These are phyloP conservation scores for Chrysodeixis includens DNA, from an alignment of 2,888 invertebrate genomes.

Conservation along the genomic window DNA sequence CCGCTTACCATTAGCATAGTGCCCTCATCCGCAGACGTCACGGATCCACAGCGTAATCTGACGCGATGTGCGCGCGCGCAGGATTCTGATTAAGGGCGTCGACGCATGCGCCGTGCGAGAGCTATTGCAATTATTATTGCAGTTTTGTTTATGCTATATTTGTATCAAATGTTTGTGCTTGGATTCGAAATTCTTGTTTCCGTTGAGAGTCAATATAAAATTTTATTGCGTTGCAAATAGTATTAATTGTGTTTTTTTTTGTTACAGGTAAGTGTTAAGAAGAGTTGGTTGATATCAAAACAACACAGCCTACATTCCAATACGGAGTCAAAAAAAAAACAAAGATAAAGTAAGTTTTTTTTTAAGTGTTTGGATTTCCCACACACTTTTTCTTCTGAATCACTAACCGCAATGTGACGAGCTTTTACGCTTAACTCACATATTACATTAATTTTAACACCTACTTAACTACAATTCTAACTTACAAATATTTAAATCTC, in stretches of 20 bases:
- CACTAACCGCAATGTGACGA: no score
- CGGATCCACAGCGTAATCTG: conserved; percentile 67
- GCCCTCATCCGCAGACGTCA: conserved; percentile 49
- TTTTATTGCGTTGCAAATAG: background rate
- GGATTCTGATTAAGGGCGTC: conserved; percentile 73
- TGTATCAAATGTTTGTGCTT: conserved; percentile 19
- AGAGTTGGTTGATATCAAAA: no score
- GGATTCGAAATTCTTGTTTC: conserved; percentile 3
- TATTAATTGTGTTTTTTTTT: conserved; percentile 9
- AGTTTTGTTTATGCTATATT: conserved; percentile 37
- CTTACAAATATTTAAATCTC: no score
- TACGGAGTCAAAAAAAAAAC: no score
- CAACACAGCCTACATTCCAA: no score
- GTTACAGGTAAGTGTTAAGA: conserved; percentile 45
- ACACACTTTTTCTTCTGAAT: no score
- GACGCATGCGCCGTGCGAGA: conserved; percentile 59
- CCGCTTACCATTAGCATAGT: conserved; percentile 22
- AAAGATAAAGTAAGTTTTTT: no score
- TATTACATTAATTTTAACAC: no score
- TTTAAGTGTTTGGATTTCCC: no score
- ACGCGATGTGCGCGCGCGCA: conserved; percentile 70
- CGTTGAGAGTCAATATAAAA: background rate
- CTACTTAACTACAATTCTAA: no score
- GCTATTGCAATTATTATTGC: conserved; percentile 49
- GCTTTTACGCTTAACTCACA: no score